Percentiles rank a stretch among this genome's conserved stretches.
Evolutionary conservation across 1,140 invertebrate species (phyloP).

Genomic region (Drosophila cardini): DNA sequence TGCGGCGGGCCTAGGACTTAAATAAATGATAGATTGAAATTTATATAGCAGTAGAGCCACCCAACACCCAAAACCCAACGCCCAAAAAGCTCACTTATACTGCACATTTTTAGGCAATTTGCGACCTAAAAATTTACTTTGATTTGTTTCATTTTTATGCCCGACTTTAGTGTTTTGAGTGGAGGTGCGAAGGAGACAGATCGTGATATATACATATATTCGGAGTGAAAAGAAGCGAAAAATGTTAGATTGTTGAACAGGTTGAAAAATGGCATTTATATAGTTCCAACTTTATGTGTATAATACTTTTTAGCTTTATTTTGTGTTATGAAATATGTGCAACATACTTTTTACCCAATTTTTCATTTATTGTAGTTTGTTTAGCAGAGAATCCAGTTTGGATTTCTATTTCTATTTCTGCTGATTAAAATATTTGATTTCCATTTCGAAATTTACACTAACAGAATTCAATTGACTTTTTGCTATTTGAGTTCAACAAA

Average conservation of each 20-base stretch:
- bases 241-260: conserved; percentile 55
- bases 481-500: conserved; percentile 1
- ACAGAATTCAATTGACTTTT: not conserved
- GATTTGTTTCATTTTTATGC: conserved; percentile 48
- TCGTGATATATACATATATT: not conserved
- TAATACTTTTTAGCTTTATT: not conserved
- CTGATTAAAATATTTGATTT: conserved; percentile 12
- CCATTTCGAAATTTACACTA: too few species aligned
- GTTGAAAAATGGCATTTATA: conserved; percentile 54
- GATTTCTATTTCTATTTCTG: not conserved
- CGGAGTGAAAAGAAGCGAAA: not conserved
- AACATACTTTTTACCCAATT: conserved; percentile 13
- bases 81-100: conserved; percentile 35
- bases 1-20: conserved; percentile 73
- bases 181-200: not conserved
- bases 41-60: conserved; percentile 66
- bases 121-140: conserved; percentile 50
- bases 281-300: conserved; percentile 46
- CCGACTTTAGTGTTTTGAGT: conserved; percentile 20
- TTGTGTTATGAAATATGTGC: conserved; percentile 34
- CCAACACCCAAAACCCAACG: not conserved
- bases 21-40: conserved; percentile 83
- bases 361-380: conserved; percentile 1
- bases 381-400: not conserved
- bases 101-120: conserved; percentile 69